A percentile compares a stretch with the other conserved stretches of the same genome.
Evolutionary conservation across 2,797 vertebrate genomes (phyloP).

Genomic region (Hypotaenidia philippensis): DNA sequence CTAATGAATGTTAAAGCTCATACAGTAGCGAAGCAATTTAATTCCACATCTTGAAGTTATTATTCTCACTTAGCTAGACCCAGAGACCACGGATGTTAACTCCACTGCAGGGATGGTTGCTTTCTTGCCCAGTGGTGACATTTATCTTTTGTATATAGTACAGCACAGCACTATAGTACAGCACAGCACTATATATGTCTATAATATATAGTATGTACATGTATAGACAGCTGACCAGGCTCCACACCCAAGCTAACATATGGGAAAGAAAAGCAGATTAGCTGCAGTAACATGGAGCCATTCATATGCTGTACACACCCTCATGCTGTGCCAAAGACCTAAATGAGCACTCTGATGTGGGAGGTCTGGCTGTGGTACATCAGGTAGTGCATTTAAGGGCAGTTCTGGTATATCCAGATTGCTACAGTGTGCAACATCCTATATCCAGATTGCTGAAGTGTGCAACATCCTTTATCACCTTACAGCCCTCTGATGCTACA

Average conservation of each 20-base stretch:
- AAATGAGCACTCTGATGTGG: not conserved
- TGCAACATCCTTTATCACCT: not conserved
- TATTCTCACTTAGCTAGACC: not conserved
- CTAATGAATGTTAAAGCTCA: not conserved
- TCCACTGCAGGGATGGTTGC: not conserved
- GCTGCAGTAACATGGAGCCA: not conserved
- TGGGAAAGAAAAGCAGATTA: not conserved
- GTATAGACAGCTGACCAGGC: not conserved
- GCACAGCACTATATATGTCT: not conserved
- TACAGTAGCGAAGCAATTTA: not conserved
- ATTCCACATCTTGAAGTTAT: not conserved
- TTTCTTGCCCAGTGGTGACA: not conserved
- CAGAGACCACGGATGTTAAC: not conserved
- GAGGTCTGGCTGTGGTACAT: not conserved
- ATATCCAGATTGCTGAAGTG: not conserved
- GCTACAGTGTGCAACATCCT: not conserved
- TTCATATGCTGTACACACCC: accelerated
- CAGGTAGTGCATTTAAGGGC: not conserved
- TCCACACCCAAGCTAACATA: not conserved
- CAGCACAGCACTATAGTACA: not conserved
- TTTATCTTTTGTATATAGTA: not conserved
- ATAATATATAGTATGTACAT: too few species aligned
- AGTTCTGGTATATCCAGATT: not conserved
- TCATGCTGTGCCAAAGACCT: not conserved
- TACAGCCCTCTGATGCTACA: not conserved